Evolutionary conservation across 1,140 invertebrate species (phyloP).

Genomic region (Hetaerina americana): DNA sequence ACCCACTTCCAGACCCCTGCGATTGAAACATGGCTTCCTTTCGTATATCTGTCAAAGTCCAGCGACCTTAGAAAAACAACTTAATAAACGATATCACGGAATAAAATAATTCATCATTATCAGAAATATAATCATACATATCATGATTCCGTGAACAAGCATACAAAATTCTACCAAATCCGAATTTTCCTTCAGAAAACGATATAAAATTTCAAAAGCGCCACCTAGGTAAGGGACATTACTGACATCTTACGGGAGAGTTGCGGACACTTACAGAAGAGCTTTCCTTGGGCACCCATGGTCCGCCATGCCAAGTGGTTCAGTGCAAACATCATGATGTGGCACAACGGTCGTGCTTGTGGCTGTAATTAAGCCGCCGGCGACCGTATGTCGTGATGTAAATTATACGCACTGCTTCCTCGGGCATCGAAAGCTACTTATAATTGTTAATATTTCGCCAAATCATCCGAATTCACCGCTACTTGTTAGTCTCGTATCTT

Average conservation of each 20-base stretch:
- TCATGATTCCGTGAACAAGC: background rate
- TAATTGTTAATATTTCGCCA: slow-evolving; percentile 8
- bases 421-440: slow-evolving; percentile 13
- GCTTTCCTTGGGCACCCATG: background rate
- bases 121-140: no score
- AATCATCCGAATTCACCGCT: slow-evolving; percentile 6
- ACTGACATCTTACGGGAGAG: background rate
- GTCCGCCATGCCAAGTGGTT: slow-evolving; percentile 38
- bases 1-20: no score
- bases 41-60: background rate
- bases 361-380: slow-evolving; percentile 26
- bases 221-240: background rate
- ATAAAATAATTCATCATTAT: no score
- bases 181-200: background rate
- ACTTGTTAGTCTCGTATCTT: slow-evolving; percentile 13
- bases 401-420: slow-evolving; percentile 12
- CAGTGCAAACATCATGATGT: slow-evolving; percentile 38
- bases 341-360: slow-evolving; percentile 30
- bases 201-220: background rate
- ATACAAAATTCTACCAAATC: background rate
- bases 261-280: background rate
- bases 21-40: background rate
- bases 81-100: no score
- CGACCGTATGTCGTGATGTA: slow-evolving; percentile 16
- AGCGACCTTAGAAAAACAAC: no score